These are phyloP conservation scores for Natrix natrix DNA, from an alignment of 2,797 vertebrate genomes.

Conservation along the genomic window DNA sequence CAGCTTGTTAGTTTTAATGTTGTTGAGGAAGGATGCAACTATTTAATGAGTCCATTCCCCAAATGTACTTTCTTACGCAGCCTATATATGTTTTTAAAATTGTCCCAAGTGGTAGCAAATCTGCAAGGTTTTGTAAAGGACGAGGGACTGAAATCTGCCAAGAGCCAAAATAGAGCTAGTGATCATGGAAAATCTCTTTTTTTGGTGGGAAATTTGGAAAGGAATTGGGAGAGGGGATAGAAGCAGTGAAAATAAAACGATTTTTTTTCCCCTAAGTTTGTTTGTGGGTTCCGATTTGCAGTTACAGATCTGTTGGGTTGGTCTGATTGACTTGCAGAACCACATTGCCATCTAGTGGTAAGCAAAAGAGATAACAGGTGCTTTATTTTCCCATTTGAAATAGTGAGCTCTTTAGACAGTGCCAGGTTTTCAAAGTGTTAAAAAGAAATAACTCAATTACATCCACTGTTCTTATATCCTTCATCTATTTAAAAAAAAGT, in stretches of 20 bases:
- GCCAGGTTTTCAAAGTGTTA: slow-evolving; percentile 54
- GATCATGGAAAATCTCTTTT: slow-evolving; percentile 51
- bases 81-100: slow-evolving; percentile 24
- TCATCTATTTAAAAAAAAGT: slow-evolving; percentile 43
- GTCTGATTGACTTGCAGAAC: slow-evolving; percentile 22
- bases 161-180: slow-evolving; percentile 42
- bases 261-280: slow-evolving; percentile 45
- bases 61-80: slow-evolving; percentile 20
- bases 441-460: slow-evolving; percentile 61
- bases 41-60: slow-evolving; percentile 17
- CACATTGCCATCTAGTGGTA: slow-evolving; percentile 73
- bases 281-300: slow-evolving; percentile 40
- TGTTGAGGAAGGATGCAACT: not conserved
- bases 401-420: slow-evolving; percentile 51
- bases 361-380: not conserved
- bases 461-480: slow-evolving; percentile 41
- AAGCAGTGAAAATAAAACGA: slow-evolving; percentile 36
- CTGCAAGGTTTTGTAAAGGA: slow-evolving; percentile 38
- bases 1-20: not conserved
- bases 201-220: slow-evolving; percentile 45
- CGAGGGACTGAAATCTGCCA: slow-evolving; percentile 22
- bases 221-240: slow-evolving; percentile 8
- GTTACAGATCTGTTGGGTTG: not conserved
- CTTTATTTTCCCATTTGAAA: slow-evolving; percentile 31
- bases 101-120: slow-evolving; percentile 38